Evolutionary conservation across 2,113 vertebrate genomes (phyloP).

Genomic region (Patagioenas fasciata): DNA sequence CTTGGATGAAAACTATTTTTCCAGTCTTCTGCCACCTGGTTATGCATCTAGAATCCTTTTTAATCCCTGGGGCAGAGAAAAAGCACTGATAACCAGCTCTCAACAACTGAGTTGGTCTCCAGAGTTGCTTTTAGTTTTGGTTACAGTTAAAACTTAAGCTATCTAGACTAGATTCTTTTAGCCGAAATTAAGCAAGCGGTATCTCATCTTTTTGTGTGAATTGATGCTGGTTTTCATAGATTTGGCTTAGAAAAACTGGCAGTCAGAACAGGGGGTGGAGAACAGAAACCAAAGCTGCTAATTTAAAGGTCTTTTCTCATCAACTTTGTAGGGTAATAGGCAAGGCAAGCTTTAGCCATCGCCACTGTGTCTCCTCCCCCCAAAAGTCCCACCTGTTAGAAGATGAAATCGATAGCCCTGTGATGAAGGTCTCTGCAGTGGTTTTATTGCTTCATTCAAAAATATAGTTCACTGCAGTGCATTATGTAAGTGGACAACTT

Average conservation of each 20-base stretch:
- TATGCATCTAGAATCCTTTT: not conserved
- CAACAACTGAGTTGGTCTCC: not conserved
- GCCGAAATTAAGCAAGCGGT: not conserved
- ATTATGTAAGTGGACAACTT: not conserved
- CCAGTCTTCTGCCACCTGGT: not conserved
- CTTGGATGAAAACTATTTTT: not conserved
- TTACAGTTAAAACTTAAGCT: not conserved
- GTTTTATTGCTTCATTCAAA: not conserved
- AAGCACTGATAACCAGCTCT: not conserved
- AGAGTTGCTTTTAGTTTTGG: not conserved
- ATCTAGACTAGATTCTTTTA: not conserved
- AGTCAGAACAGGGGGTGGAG: not conserved
- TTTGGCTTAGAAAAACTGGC: not conserved
- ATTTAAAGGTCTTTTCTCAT: not conserved
- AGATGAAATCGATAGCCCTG: not conserved
- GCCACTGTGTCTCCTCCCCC: not conserved
- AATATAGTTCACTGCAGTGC: not conserved
- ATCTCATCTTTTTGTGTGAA: not conserved
- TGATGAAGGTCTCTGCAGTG: not conserved
- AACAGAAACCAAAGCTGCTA: not conserved
- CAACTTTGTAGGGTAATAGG: not conserved
- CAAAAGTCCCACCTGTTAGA: not conserved
- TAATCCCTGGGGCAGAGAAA: not conserved
- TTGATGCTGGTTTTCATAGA: not conserved
- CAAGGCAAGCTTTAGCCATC: not conserved